Evolutionary conservation across 1,140 invertebrate species (phyloP).

Genomic region (Trachymyrmex septentrionalis): DNA sequence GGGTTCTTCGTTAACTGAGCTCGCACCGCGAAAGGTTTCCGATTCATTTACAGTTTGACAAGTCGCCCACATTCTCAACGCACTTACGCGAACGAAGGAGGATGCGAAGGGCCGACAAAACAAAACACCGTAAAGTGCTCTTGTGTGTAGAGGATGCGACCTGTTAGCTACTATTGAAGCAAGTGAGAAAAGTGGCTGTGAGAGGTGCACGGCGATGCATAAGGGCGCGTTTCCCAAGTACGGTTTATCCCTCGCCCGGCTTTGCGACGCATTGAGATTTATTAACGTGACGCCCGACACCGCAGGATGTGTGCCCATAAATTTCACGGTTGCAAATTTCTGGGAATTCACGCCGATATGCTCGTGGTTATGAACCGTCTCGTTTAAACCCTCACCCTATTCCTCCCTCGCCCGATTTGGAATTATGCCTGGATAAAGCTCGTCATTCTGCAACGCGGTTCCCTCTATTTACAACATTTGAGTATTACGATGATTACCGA

Average conservation of each 20-base stretch:
- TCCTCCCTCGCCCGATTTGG: neutral
- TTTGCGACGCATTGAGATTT: conserved; percentile 61
- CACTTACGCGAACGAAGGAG: conserved; percentile 59
- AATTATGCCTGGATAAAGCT: conserved; percentile 48
- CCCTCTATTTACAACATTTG: conserved; percentile 13
- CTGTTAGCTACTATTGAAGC: conserved; percentile 74
- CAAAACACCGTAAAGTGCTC: conserved; percentile 75
- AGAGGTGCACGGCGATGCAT: conserved; percentile 71
- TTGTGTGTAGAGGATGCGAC: conserved; percentile 75
- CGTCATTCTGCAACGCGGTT: conserved; percentile 10
- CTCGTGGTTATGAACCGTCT: conserved; percentile 22
- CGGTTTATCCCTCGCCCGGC: conserved; percentile 47
- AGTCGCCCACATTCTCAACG: conserved; percentile 57
- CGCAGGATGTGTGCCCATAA: conserved; percentile 26
- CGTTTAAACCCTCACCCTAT: neutral
- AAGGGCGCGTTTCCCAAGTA: conserved; percentile 65
- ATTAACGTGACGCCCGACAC: conserved; percentile 47
- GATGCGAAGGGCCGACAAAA: conserved; percentile 68
- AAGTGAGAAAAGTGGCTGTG: conserved; percentile 76
- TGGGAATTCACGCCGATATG: conserved; percentile 42
- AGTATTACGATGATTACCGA: neutral
- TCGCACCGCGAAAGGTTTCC: conserved; percentile 57
- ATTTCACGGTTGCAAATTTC: conserved; percentile 59
- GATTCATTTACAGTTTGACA: conserved; percentile 73
- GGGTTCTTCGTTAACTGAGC: conserved; percentile 66